A percentile compares a stretch with the other conserved stretches of the same genome.
These are phyloP conservation scores for Eriocheir sinensis DNA, from an alignment of 1,140 invertebrate species.

Conservation along the genomic window DNA sequence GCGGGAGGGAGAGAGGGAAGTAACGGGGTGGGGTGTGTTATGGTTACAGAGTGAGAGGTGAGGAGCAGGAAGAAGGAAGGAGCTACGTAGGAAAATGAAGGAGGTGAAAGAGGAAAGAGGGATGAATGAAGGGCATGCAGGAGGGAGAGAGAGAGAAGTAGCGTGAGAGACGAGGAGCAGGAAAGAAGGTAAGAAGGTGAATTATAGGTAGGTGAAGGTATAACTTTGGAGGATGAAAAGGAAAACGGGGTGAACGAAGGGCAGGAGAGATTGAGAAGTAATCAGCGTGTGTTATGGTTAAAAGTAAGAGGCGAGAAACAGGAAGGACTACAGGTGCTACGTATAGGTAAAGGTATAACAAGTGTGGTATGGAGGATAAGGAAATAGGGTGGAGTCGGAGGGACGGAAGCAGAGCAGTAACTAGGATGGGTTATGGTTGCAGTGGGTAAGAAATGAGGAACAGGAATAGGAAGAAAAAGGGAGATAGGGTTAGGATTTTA, in stretches of 20 bases:
- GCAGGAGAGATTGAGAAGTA: too few species aligned
- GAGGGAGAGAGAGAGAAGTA: neutral
- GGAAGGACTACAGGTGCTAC: too few species aligned
- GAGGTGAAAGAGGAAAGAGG: neutral
- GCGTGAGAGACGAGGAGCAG: neutral
- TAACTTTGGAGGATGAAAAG: neutral
- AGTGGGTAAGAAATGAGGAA: neutral
- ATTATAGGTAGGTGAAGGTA: neutral
- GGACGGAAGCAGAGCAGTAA: neutral
- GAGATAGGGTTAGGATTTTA: neutral
- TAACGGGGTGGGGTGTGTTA: neutral
- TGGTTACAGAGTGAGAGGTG: neutral
- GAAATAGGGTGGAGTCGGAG: neutral
- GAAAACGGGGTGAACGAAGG: neutral
- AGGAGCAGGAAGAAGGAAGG: neutral
- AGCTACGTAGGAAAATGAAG: neutral
- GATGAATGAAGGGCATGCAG: neutral
- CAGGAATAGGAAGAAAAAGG: conserved; percentile 8
- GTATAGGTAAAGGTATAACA: neutral
- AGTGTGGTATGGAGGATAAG: neutral
- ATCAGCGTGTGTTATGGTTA: too few species aligned
- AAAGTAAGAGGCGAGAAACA: too few species aligned
- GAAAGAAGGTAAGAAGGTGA: neutral
- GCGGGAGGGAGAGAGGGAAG: neutral
- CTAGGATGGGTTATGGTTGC: neutral